Percentiles rank a stretch among this genome's conserved stretches.
Conservation (phyloP, 2,888 invertebrate species). For the Gandaritis pyraliata region DNA sequence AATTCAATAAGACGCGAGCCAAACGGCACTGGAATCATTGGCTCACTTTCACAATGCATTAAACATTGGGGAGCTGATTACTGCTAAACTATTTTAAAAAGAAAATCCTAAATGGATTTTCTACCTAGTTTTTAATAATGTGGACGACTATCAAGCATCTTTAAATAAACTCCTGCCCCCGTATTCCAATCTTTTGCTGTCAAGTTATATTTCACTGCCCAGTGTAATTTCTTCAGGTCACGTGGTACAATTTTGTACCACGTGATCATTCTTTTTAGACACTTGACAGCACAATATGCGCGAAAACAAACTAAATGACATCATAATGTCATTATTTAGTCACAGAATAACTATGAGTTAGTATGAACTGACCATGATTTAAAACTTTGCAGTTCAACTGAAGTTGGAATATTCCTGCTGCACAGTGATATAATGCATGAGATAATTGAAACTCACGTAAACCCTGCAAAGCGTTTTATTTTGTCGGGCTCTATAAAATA, state of each 20-base stretch:
- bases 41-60: constrained; percentile 52
- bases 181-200: too few relatives aligned
- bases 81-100: constrained; percentile 38
- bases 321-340: too few relatives aligned
- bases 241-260: too few relatives aligned
- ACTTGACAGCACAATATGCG: too few relatives aligned
- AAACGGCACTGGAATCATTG: constrained; percentile 62
- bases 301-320: too few relatives aligned
- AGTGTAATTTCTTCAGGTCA: too few relatives aligned
- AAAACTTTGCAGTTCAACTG: too few relatives aligned
- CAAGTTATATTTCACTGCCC: too few relatives aligned
- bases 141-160: constrained; percentile 27
- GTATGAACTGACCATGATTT: too few relatives aligned
- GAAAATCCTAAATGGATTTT: constrained; percentile 1
- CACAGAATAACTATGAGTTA: too few relatives aligned
- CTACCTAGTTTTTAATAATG: constrained; percentile 8
- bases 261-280: too few relatives aligned
- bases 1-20: constrained; percentile 77
- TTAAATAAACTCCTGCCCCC: constrained; percentile 35
- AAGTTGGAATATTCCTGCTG: too few relatives aligned
- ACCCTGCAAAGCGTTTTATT: constrained; percentile 40
- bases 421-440: constrained; percentile 23
- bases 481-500: constrained; percentile 35
- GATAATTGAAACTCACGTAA: constrained; percentile 32
- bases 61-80: constrained; percentile 20